Evolutionary conservation across 2,888 invertebrate species (phyloP), one percentile per base, ranked within the genome.

Genomic region (Boloria selene): DNA sequence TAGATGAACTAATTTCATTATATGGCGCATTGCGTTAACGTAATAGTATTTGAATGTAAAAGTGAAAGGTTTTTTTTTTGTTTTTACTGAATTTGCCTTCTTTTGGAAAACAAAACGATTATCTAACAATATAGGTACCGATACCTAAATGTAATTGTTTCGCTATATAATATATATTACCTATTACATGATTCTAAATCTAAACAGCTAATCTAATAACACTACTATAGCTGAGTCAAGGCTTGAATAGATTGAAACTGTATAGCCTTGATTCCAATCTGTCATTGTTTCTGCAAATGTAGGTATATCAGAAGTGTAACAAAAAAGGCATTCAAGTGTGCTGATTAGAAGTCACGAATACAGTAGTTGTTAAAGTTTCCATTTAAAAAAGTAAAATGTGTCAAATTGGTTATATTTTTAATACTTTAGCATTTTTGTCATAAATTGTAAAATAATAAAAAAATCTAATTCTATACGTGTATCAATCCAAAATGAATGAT

Each of bases 311-410:
- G 47, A 61, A 64, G 53, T 61, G 60, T 60, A 56, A 38, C 38
- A 55, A 67, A 60, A 56, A 18, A 67, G 50, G 18, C 64, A 38
- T 49, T 61, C 54, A 58, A 47, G 67, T 67, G 61, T 58, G 58
- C 53, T 58, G 63, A 64, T 69, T 64, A 69, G 26, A 61, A 61
- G 64, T 61, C 67, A 69, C 67, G 69, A 67, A 69, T 54, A 50
- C 50, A 22, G 44, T 10, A n/a, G 10, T 42, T 1, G 14, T 44
- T 44, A 4, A 56, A n/a, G 22, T 4, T 22, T 44, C n/a, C 13
- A 55, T 55, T 55, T 55, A 1, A 55, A 42, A 42, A 38, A 38
- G 2, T 38, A 38, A 38, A 38, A 38, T 38, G 31, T 38, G 31
- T 38, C 31, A 53, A 10, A 42, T 38, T 42, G 42, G 18, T 50